A percentile compares a stretch with the other conserved stretches of the same genome.
Evolutionary conservation across 2,888 invertebrate genomes (phyloP).

Genomic region (Morpho deidamia): DNA sequence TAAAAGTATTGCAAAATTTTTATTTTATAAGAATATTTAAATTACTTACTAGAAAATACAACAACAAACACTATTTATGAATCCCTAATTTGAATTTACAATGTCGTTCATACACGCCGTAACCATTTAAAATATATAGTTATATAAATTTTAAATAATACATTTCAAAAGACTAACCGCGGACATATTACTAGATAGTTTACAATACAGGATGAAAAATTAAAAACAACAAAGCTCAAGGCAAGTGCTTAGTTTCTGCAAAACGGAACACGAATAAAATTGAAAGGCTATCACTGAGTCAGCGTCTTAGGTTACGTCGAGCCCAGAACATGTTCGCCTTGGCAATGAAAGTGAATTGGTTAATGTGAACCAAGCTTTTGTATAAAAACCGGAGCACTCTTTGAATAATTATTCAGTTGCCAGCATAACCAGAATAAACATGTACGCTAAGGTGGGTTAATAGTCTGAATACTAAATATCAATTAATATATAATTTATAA

Average conservation of each 20-base stretch:
- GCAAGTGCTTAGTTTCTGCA: conserved; percentile 5
- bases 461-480: background rate
- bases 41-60: too few species aligned
- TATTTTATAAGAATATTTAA: too few species aligned
- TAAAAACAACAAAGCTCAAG: conserved; percentile 1
- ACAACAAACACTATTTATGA: too few species aligned
- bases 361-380: conserved; percentile 45
- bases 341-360: conserved; percentile 73
- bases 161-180: too few species aligned
- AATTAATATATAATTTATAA: background rate
- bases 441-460: conserved; percentile 72
- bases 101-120: too few species aligned
- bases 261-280: conserved; percentile 24
- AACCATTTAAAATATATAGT: too few species aligned
- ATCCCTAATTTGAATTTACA: too few species aligned
- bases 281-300: conserved; percentile 73
- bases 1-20: too few species aligned
- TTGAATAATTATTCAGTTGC: conserved; percentile 72
- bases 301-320: conserved; percentile 47
- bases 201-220: background rate
- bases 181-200: too few species aligned
- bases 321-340: conserved; percentile 53
- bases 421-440: conserved; percentile 69
- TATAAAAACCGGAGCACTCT: conserved; percentile 72
- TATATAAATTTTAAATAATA: too few species aligned